Conservation (phyloP, 1,140 invertebrate genomes). For the Ostrea edulis region DNA sequence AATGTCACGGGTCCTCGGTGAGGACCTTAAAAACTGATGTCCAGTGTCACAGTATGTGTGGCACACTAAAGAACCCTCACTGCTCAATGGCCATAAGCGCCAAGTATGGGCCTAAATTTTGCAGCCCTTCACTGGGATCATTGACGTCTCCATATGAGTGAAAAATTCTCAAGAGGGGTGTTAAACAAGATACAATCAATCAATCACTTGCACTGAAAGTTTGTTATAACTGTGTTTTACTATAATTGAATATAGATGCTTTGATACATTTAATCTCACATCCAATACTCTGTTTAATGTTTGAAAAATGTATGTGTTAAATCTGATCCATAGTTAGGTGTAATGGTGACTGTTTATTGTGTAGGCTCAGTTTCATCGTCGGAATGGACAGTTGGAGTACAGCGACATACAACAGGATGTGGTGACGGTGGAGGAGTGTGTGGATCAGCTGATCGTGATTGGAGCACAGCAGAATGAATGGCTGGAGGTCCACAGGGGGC, state of each 20-base stretch:
- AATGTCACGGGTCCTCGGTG: no score
- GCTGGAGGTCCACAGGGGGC: constrained; percentile 64
- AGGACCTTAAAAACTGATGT: no score
- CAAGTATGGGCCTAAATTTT: no score
- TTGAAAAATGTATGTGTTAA: not conserved
- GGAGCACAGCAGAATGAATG: constrained; percentile 61
- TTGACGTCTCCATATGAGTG: no score
- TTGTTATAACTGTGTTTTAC: not conserved
- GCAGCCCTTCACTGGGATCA: no score
- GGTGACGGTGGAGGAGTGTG: constrained; percentile 40
- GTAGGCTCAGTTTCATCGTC: constrained; percentile 73
- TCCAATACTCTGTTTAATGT: not conserved
- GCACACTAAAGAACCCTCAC: no score
- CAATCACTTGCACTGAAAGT: no score
- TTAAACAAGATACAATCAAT: no score
- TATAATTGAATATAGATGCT: not conserved
- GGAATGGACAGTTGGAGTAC: constrained; percentile 67
- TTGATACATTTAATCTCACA: not conserved
- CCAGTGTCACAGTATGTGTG: no score
- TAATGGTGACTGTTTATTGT: not conserved
- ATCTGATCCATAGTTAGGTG: not conserved
- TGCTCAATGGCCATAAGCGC: no score
- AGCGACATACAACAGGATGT: constrained; percentile 49
- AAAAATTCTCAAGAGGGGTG: no score
- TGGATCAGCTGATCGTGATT: constrained; percentile 64